phyloP scores from a whole-genome alignment of 2,797 vertebrate species.

The Microchirus variegatus region DNA sequence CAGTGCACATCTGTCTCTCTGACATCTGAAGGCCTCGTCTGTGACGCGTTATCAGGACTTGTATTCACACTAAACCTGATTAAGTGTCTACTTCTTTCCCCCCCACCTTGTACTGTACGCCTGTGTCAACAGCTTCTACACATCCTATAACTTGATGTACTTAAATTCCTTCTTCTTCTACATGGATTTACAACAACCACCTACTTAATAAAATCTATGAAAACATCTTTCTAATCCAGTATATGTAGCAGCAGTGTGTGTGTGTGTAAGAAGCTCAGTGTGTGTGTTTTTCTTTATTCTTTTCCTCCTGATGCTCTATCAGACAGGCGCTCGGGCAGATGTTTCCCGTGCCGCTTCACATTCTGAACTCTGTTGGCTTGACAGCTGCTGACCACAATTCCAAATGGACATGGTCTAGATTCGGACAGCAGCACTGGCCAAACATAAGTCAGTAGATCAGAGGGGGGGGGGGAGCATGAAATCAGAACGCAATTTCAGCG shows the following conservation, averaged over 20 bases:
- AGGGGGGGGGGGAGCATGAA: slow-evolving; percentile 28
- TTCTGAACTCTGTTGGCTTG: slow-evolving; percentile 59
- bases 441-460: slow-evolving; percentile 71
- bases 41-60: slow-evolving; percentile 19
- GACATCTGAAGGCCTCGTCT: slow-evolving; percentile 18
- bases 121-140: slow-evolving; percentile 24
- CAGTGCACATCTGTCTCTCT: not conserved
- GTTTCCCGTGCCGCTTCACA: slow-evolving; percentile 65
- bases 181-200: slow-evolving; percentile 45
- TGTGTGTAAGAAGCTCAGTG: slow-evolving; percentile 28
- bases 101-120: slow-evolving; percentile 25
- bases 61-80: slow-evolving; percentile 40
- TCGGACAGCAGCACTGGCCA: slow-evolving; percentile 64
- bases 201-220: slow-evolving; percentile 32
- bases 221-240: slow-evolving; percentile 51
- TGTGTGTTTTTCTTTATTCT: slow-evolving; percentile 25
- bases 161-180: slow-evolving; percentile 32
- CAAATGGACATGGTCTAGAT: slow-evolving; percentile 75
- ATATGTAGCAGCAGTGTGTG: slow-evolving; percentile 15
- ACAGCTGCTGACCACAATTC: slow-evolving; percentile 82
- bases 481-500: slow-evolving; percentile 55
- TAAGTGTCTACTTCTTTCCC: slow-evolving; percentile 43
- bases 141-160: slow-evolving; percentile 18
- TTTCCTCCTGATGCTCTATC: slow-evolving; percentile 33
- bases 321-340: slow-evolving; percentile 65